phyloP scores from a whole-genome alignment of 2,113 vertebrate genomes.

The Eudyptes chrysolophus region DNA sequence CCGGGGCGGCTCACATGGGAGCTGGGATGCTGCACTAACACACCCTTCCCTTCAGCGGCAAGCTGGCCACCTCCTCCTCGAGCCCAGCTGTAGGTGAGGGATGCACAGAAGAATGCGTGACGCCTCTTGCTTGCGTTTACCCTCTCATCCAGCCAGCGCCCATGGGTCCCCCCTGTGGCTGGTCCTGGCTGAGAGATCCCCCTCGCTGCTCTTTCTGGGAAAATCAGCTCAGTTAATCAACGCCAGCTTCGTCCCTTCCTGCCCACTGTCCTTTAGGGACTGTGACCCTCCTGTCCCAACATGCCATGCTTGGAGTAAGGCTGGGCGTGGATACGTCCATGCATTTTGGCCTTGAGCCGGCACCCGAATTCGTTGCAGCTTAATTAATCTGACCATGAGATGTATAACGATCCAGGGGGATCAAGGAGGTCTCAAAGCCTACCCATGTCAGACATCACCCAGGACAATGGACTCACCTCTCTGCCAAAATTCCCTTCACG shows the following conservation, averaged over 20 bases:
- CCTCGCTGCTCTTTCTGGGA: not conserved
- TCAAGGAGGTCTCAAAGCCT: not conserved
- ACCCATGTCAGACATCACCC: not conserved
- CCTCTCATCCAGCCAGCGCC: not conserved
- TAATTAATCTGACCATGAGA: not conserved
- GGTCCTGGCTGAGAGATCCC: not conserved
- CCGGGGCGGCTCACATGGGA: not conserved
- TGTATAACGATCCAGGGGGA: not conserved
- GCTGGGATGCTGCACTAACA: not conserved
- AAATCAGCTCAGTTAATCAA: not conserved
- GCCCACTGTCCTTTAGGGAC: not conserved
- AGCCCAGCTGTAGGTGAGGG: slow-evolving; percentile 58
- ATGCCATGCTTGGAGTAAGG: not conserved
- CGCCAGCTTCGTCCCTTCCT: not conserved
- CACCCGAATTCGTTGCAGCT: not conserved
- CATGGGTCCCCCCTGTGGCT: not conserved
- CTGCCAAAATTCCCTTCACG: not conserved
- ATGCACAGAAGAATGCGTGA: slow-evolving; percentile 36
- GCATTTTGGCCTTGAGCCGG: accelerated
- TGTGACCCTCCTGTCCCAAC: not conserved
- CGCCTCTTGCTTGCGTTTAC: not conserved
- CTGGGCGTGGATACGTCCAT: not conserved
- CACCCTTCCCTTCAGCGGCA: not conserved
- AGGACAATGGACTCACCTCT: not conserved
- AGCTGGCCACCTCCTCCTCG: not conserved